Base-by-base conservation (phyloP, 2,888 invertebrate species). In the Lasioglossum marginatum region DNA sequence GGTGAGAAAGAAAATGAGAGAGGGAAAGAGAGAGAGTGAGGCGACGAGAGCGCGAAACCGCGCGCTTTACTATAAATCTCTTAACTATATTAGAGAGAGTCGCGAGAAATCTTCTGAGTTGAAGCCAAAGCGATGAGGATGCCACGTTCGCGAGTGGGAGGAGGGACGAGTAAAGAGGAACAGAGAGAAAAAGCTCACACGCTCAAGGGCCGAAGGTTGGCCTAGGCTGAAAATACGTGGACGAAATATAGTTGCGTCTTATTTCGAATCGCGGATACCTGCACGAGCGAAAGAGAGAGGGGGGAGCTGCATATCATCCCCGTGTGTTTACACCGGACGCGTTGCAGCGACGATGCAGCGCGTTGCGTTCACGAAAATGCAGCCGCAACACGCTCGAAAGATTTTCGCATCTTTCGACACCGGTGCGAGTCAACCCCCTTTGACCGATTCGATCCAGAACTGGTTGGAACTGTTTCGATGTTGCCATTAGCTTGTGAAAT, bases 171-270 rank as follows among this genome's bases (percentile, higher is more conserved):
- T 57, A 76, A 84, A 71, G 81, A 91, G 88, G 87, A 86, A 89
- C 70, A 87, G 87, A 88, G 63, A 76, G 84, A 76, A 81, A 92
- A 87, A 86, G 89, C 70, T 23, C 66, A 34, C 66, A 34, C 34
- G 19, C 88, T 77, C 83, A 87, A 91, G 91, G 86, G 81, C 89
- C 91, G 93, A 94, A 94, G 93, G 93, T 93, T 94, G 93, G 90
- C 91, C 92, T 92, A 91, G 92, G 92, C 94, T 93, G 92, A 94
- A 94, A 94, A 94, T 94, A 95, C 93, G 91, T 93, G 91, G 84
- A 89, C 91, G 91, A 92, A 93, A 92, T 93, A 93, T 93, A 92
- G 91, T 88, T 81, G 86, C 90, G 89, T 90, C 89, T 92, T 93
- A 92, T 92, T 93, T 93, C 85, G 80, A 86, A 78, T 52, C 80